Evolutionary conservation across 2,797 vertebrate species (phyloP), one percentile per base, ranked within the genome.

Genomic region (Poecilia velifera): DNA sequence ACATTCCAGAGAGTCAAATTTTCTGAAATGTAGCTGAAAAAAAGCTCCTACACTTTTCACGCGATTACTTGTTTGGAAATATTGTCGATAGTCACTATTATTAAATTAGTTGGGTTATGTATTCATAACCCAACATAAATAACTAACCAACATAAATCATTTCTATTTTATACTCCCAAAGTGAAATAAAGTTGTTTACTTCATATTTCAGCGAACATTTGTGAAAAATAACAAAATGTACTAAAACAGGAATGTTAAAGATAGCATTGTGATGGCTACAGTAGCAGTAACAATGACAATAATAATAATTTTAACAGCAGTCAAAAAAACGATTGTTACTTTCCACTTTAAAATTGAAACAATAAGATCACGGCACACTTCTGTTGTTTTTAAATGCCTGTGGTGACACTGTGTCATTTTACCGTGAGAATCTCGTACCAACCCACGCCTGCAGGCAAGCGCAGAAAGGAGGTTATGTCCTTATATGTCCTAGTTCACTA

Each of bases 401-500:
- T 0, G 22, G 36, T 68, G 62, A 39, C 6, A 9, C 9, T 1
- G 13, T 45, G 25, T 7, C 43, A 4, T 71, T n/a, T 71, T n/a
- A 71, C 25, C 6, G 12, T 28, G 39, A 70, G 66, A 70, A 70
- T 70, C 20, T 43, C 22, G 10, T 43, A n/a, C 1, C 6, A 1
- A 6, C 18, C 64, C 34, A 3, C n/a, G 41, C 25, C 22, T n/a
- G 73, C 43, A 72, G 12, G 4, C 34, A 51, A 36, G 12, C 14
- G 4, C 53, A 51, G 20, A 75, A 51, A 6, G 2, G 39, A 22
- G 13, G 36, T 31, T 70, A 47, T 71, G 46, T 16, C 47, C 6
- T 46, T 79, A 74, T n/a, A 31, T 36, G 49, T 82, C 41, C 57
- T 12, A 39, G 22, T 36, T 22, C 78, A 55, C 82, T 72, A 53